phyloP scores from a whole-genome alignment of 2,113 vertebrate genomes.

The Grammomys dolichurus region DNA sequence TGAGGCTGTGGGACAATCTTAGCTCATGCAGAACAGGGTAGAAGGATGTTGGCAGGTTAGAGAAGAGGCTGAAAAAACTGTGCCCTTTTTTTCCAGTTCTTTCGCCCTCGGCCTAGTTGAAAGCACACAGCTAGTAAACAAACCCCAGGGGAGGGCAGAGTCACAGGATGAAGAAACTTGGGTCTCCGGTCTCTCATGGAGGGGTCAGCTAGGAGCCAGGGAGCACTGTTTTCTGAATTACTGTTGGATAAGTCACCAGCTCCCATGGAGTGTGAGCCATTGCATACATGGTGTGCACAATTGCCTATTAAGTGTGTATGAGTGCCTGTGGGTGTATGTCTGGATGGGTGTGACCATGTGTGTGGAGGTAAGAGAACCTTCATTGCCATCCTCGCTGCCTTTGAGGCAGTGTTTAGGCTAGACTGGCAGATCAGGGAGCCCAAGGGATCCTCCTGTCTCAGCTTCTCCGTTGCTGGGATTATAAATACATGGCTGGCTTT shows the following conservation, averaged over 20 bases:
- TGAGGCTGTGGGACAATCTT: rapidly evolving
- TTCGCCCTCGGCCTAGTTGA: not conserved
- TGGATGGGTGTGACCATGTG: not conserved
- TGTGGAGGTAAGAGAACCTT: not conserved
- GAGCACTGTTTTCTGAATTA: not conserved
- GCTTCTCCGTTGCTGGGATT: not conserved
- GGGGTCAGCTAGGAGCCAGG: not conserved
- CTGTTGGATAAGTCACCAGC: not conserved
- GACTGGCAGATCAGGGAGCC: not conserved
- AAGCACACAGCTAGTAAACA: not conserved
- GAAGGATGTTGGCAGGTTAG: too few species aligned
- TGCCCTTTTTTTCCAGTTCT: not conserved
- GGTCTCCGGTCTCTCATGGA: not conserved
- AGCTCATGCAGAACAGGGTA: not conserved
- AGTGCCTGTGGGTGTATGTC: not conserved
- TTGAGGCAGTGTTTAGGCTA: not conserved
- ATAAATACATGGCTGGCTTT: not conserved
- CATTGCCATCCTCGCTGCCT: not conserved
- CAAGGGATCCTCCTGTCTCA: not conserved
- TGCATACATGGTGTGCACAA: not conserved
- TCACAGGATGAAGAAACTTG: not conserved
- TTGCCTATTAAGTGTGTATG: not conserved
- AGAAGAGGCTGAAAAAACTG: not conserved
- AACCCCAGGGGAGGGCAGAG: rapidly evolving
- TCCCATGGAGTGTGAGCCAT: too few species aligned